Conservation (phyloP, 2,113 vertebrate genomes). For the Halichoerus grypus region DNA sequence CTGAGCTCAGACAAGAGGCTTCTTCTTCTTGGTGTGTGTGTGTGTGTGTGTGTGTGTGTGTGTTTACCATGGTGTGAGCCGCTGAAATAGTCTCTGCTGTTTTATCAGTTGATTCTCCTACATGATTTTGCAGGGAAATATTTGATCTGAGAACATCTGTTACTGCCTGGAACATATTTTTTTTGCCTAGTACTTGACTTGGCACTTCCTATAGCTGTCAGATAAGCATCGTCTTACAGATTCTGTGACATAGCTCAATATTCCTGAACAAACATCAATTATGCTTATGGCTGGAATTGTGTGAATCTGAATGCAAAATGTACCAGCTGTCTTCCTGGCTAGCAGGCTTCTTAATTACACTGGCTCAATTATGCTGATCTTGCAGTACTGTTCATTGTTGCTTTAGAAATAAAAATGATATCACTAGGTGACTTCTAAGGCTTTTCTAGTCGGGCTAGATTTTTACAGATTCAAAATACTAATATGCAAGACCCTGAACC, state of each 20-base stretch:
- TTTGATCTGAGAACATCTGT: slow-evolving; percentile 73
- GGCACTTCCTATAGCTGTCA: slow-evolving; percentile 58
- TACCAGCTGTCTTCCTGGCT: neutral
- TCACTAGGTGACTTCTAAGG: neutral
- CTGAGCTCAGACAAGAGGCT: neutral
- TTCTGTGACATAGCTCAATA: neutral
- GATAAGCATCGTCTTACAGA: slow-evolving; percentile 4
- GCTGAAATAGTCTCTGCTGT: neutral
- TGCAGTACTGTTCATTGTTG: fast-evolving
- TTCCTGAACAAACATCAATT: neutral
- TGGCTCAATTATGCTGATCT: neutral
- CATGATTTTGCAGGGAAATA: slow-evolving; percentile 41
- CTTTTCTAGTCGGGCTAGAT: neutral
- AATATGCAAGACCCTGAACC: neutral
- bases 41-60: fast-evolving
- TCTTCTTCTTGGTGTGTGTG: neutral
- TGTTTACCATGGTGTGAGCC: neutral
- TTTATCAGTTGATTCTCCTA: slow-evolving; percentile 51
- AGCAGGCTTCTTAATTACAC: neutral
- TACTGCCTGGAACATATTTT: slow-evolving; percentile 33
- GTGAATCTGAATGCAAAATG: neutral
- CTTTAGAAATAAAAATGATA: neutral
- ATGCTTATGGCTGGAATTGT: neutral
- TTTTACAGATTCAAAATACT: neutral
- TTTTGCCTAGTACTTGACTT: neutral